Percentiles rank a stretch among this genome's conserved stretches.
Evolutionary conservation across 2,113 vertebrate genomes (phyloP).

Genomic region (Andinoacara biseriatus): DNA sequence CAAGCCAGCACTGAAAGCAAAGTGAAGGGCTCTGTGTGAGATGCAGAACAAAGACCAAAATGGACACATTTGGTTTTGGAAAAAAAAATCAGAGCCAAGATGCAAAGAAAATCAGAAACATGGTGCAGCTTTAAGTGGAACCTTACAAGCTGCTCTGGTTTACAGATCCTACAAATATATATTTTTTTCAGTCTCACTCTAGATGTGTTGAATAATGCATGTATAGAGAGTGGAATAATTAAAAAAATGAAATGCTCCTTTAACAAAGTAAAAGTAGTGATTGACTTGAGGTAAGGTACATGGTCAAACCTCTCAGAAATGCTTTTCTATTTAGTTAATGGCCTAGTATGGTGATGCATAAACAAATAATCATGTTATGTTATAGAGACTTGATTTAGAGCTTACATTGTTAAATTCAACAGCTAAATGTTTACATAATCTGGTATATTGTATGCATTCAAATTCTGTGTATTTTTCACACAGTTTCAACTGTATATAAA

Average conservation of each 20-base stretch:
- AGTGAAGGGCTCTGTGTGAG: not conserved
- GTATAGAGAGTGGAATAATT: not conserved
- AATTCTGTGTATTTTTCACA: not conserved
- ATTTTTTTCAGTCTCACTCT: constrained; percentile 2
- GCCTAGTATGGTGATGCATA: not conserved
- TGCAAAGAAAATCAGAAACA: not conserved
- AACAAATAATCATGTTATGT: not conserved
- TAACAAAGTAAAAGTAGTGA: not conserved
- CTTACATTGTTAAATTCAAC: not conserved
- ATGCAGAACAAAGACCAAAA: not conserved
- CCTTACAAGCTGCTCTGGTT: not conserved
- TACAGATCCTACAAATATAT: not conserved
- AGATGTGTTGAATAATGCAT: not conserved
- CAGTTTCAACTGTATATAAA: not conserved
- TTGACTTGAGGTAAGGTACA: not conserved
- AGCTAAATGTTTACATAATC: not conserved
- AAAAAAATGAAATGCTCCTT: not conserved
- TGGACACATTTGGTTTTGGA: not conserved
- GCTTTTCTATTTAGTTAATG: not conserved
- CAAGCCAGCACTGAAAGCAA: not conserved
- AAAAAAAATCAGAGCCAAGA: not conserved
- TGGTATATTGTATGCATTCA: too few relatives aligned
- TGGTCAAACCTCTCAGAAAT: not conserved
- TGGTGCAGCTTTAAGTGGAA: not conserved
- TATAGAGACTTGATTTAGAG: not conserved